Evolutionary conservation across 2,113 vertebrate genomes (phyloP).

Genomic region (Fukomys damarensis): DNA sequence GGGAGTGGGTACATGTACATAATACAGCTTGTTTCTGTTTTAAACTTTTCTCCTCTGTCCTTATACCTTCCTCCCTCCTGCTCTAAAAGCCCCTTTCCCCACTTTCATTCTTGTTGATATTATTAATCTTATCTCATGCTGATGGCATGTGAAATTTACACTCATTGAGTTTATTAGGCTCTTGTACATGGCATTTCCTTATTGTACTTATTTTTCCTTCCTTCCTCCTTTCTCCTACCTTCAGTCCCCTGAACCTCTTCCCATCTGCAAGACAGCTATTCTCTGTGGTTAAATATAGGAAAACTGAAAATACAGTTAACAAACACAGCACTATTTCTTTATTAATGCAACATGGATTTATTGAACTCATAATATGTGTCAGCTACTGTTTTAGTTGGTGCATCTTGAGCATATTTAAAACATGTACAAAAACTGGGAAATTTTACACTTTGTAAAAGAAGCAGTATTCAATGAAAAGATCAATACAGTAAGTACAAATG

Average conservation of each 20-base stretch:
- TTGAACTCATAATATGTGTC: not conserved
- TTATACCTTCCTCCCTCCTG: not conserved
- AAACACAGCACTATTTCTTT: not conserved
- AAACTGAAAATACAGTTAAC: not conserved
- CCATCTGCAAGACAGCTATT: too few species aligned
- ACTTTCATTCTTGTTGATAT: not conserved
- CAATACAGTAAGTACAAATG: not conserved
- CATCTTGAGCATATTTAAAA: not conserved
- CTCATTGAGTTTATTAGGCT: not conserved
- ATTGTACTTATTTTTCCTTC: not conserved
- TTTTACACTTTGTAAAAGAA: not conserved
- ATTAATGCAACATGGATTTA: not conserved
- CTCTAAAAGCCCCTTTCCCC: not conserved
- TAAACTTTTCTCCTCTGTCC: not conserved
- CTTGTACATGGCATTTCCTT: not conserved
- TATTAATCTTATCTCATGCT: not conserved
- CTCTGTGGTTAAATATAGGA: not conserved
- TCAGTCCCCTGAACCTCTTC: not conserved
- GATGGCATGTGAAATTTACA: not conserved
- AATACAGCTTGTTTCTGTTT: not conserved
- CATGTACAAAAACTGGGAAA: not conserved
- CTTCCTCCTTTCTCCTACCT: not conserved
- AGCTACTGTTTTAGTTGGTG: not conserved
- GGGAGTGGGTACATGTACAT: not conserved
- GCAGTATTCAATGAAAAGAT: not conserved